Conservation (phyloP, 2,113 vertebrate species). For the Proteles cristata region DNA sequence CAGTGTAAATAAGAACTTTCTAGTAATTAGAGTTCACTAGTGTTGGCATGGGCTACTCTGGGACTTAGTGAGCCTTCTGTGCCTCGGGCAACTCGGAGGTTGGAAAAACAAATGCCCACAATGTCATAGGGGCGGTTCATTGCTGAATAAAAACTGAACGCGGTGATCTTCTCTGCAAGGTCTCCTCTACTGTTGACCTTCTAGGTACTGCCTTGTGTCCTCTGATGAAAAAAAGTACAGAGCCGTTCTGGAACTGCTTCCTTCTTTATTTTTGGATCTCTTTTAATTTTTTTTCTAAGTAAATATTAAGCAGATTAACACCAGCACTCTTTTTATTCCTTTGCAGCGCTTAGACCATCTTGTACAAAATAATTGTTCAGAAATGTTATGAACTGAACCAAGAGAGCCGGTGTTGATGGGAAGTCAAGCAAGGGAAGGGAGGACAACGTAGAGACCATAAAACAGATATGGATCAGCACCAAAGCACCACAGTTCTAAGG, state of each 20-base stretch:
- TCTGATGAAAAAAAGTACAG: not conserved
- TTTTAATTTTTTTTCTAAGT: constrained; percentile 2
- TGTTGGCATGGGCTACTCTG: not conserved
- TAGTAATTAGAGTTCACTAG: not conserved
- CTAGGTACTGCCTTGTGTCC: not conserved
- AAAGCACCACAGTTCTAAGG: not conserved
- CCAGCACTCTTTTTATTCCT: not conserved
- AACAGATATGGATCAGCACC: not conserved
- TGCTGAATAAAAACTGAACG: not conserved
- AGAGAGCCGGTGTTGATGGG: not conserved
- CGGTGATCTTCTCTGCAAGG: not conserved
- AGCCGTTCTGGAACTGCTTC: not conserved
- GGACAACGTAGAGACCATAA: not conserved
- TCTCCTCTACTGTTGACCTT: not conserved
- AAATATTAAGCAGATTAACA: not conserved
- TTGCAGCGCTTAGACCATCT: not conserved
- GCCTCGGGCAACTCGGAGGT: not conserved
- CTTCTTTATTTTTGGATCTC: not conserved
- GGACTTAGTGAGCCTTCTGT: not conserved
- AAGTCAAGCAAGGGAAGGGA: not conserved
- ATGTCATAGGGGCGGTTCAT: not conserved
- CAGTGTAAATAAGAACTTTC: not conserved
- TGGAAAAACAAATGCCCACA: not conserved
- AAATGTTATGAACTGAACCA: not conserved
- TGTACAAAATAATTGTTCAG: not conserved